Percentiles rank a stretch among this genome's conserved stretches.
These are phyloP conservation scores for Thinocorus orbignyianus DNA, from an alignment of 2,113 vertebrate genomes.

Conservation along the genomic window DNA sequence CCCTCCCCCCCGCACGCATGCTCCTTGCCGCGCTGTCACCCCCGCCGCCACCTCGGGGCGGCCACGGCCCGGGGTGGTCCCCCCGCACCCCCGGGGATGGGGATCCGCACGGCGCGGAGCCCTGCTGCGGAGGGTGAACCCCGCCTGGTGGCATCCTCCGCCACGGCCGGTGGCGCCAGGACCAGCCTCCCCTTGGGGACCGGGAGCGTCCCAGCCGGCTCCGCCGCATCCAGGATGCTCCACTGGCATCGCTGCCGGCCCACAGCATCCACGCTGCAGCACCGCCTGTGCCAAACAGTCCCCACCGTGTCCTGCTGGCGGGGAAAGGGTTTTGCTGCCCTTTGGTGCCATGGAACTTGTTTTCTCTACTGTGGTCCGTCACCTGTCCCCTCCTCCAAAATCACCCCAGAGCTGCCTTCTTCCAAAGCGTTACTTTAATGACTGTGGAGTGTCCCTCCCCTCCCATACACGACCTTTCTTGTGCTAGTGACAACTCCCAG, in stretches of 20 bases:
- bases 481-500: background rate
- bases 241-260: background rate
- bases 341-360: background rate
- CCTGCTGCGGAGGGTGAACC: background rate
- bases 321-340: background rate
- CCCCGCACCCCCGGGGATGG: background rate
- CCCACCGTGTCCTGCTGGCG: background rate
- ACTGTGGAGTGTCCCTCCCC: background rate
- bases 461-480: background rate
- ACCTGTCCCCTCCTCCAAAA: background rate
- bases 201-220: background rate
- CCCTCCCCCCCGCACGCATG: background rate
- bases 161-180: background rate
- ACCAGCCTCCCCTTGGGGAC: background rate
- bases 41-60: background rate
- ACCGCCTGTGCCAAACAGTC: background rate
- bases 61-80: background rate
- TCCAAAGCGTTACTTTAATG: background rate
- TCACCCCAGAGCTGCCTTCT: background rate
- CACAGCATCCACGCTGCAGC: background rate
- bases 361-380: background rate
- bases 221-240: background rate
- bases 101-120: background rate
- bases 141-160: background rate
- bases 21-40: constrained; percentile 1